Evolutionary conservation across 2,888 invertebrate genomes (phyloP).

Genomic region (Platycnemis pennipes): DNA sequence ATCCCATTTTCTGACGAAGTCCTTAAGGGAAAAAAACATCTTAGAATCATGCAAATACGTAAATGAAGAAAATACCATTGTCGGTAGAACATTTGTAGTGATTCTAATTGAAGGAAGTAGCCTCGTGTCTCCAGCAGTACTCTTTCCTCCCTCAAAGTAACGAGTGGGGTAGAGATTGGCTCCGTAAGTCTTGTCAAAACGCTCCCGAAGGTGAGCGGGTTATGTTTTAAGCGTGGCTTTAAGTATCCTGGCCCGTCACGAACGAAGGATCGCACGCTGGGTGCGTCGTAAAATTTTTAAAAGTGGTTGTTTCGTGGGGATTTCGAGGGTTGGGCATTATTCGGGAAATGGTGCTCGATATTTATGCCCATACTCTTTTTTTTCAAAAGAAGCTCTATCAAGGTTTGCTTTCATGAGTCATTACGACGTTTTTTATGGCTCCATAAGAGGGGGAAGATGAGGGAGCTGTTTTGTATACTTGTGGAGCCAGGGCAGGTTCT

Average conservation of each 20-base stretch:
- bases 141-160: no score
- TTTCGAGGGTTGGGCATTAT: neutral
- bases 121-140: no score
- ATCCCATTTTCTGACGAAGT: no score
- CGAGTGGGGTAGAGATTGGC: neutral
- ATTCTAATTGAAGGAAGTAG: no score
- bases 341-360: neutral
- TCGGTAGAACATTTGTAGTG: no score
- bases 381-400: neutral
- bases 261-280: neutral
- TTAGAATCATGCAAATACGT: no score
- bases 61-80: no score
- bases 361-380: neutral
- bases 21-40: no score
- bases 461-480: neutral
- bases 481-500: neutral
- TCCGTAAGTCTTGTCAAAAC: no score
- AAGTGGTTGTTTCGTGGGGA: neutral
- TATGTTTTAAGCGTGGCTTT: neutral
- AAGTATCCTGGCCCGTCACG: neutral
- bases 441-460: neutral
- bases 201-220: neutral
- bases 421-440: neutral
- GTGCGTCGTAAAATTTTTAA: neutral
- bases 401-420: neutral